Evolutionary conservation across 1,140 invertebrate species (phyloP).

Genomic region (Procambarus clarkii): DNA sequence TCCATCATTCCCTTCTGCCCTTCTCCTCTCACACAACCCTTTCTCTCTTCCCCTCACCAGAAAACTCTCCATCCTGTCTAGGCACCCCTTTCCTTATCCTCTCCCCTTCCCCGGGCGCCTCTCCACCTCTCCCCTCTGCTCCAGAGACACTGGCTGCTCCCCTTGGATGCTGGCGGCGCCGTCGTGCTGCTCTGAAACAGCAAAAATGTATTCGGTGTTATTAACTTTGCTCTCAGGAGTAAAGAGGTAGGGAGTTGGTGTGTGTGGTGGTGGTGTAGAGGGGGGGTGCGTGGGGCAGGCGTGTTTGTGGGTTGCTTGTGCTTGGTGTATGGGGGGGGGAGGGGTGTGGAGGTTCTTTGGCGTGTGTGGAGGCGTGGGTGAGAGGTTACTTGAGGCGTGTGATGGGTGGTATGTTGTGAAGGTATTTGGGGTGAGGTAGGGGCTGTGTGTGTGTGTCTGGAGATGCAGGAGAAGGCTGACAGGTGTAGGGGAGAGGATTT

Average conservation of each 20-base stretch:
- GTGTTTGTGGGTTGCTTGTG: neutral
- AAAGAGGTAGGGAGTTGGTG: neutral
- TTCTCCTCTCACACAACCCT: neutral
- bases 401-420: neutral
- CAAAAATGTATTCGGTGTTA: conserved; percentile 13
- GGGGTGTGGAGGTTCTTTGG: neutral
- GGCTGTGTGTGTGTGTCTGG: neutral
- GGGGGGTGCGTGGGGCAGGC: neutral
- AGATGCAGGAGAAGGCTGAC: neutral
- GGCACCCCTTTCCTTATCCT: too few relatives aligned
- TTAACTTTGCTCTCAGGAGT: neutral
- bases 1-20: neutral
- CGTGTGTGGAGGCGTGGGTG: neutral
- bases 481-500: neutral
- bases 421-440: neutral
- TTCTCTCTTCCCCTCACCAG: neutral
- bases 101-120: neutral
- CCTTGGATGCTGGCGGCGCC: neutral
- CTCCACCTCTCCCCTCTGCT: too few relatives aligned
- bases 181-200: neutral
- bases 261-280: neutral
- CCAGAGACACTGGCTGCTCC: too few relatives aligned
- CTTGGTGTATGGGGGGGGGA: neutral
- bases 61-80: neutral
- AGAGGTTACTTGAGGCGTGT: neutral